Conservation (phyloP, 2,888 invertebrate species). For the Coleophora deauratella region DNA sequence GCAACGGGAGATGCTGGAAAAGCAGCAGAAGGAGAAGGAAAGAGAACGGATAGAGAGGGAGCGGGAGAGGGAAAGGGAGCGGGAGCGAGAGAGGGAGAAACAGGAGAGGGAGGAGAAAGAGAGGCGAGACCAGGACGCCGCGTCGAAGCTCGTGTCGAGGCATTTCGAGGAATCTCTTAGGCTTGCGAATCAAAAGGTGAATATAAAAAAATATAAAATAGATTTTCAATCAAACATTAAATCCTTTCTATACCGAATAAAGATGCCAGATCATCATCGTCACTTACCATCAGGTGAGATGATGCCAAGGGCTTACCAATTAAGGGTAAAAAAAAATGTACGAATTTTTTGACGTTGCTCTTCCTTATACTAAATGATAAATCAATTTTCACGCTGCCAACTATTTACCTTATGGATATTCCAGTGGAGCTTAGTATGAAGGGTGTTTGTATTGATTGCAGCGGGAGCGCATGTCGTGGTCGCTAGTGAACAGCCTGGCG, state of each 20-base stretch:
- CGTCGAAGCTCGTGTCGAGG: conserved; percentile 87
- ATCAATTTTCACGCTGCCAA: too few relatives aligned
- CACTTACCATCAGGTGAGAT: too few relatives aligned
- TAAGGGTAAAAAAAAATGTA: too few relatives aligned
- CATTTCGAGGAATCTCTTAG: conserved; percentile 93
- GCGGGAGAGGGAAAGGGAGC: conserved; percentile 69
- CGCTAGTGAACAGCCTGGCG: conserved; percentile 68
- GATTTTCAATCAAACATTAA: background rate
- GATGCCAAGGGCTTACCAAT: too few relatives aligned
- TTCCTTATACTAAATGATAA: too few relatives aligned
- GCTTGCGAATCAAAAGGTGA: conserved; percentile 84
- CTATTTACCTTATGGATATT: too few relatives aligned
- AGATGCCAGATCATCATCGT: too few relatives aligned
- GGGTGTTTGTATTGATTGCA: conserved; percentile 28
- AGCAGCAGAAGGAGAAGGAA: conserved; percentile 79
- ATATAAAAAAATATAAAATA: conserved; percentile 11
- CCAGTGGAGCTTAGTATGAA: background rate
- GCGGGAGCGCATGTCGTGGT: conserved; percentile 74
- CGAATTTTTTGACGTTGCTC: too few relatives aligned
- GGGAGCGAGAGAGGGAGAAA: conserved; percentile 67
- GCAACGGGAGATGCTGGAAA: conserved; percentile 76
- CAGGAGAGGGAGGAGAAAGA: conserved; percentile 70
- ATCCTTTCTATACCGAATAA: background rate
- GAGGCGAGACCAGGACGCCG: conserved; percentile 79
- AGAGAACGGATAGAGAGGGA: conserved; percentile 78